phyloP scores from a whole-genome alignment of 2,113 vertebrate genomes.

The Dromas ardeola region DNA sequence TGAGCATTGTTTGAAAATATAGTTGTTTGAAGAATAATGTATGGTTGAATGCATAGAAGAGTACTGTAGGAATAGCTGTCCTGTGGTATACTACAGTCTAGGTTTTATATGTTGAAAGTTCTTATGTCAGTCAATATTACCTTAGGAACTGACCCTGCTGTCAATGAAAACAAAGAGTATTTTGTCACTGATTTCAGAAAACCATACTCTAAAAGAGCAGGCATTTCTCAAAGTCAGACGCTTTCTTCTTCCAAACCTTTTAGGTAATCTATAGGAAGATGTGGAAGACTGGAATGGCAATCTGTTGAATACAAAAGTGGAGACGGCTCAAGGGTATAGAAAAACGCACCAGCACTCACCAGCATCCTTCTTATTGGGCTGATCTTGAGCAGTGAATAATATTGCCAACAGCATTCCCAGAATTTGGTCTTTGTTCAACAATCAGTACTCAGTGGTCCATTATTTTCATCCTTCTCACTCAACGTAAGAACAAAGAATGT shows the following conservation, averaged over 20 bases:
- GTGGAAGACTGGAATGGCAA: not conserved
- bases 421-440: not conserved
- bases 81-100: not conserved
- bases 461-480: not conserved
- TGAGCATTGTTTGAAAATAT: not conserved
- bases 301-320: not conserved
- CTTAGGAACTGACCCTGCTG: not conserved
- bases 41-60: not conserved
- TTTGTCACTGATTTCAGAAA: not conserved
- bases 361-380: not conserved
- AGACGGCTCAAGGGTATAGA: not conserved
- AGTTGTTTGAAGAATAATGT: not conserved
- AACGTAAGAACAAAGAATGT: not conserved
- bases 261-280: not conserved
- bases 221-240: not conserved
- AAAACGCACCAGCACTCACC: not conserved
- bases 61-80: not conserved
- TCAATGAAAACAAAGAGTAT: not conserved
- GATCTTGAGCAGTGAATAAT: not conserved
- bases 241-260: not conserved
- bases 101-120: not conserved
- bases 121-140: not conserved
- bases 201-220: not conserved
- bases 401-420: not conserved
- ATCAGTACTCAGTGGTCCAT: not conserved